These are phyloP conservation scores for Aethina tumida DNA, from an alignment of 1,140 invertebrate species.

Conservation along the genomic window DNA sequence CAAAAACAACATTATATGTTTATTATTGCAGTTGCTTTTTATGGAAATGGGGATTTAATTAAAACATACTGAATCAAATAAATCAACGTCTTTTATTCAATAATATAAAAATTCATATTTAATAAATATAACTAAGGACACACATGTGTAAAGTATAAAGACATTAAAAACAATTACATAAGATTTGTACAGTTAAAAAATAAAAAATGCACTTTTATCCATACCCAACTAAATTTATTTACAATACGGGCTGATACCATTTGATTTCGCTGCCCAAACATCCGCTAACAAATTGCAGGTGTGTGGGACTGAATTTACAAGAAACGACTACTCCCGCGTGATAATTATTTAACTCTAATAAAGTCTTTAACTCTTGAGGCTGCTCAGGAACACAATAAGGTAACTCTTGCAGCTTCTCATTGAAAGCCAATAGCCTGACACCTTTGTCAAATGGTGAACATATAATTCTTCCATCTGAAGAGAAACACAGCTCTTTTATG, in stretches of 20 bases:
- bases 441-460: slow-evolving; percentile 83
- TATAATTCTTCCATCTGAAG: slow-evolving; percentile 75
- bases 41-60: too few relatives aligned
- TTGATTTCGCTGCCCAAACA: slow-evolving; percentile 78
- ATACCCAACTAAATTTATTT: too few relatives aligned
- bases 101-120: too few relatives aligned
- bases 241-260: slow-evolving; percentile 70
- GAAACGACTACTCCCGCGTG: slow-evolving; percentile 81
- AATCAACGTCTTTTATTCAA: too few relatives aligned
- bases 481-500: slow-evolving; percentile 83
- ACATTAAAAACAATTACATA: too few relatives aligned
- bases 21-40: too few relatives aligned
- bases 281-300: slow-evolving; percentile 77
- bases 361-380: slow-evolving; percentile 40
- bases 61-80: too few relatives aligned
- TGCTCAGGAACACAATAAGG: slow-evolving; percentile 51
- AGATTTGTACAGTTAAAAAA: too few relatives aligned
- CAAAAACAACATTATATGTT: too few relatives aligned
- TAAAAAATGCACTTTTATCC: too few relatives aligned
- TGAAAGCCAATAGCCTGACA: slow-evolving; percentile 71
- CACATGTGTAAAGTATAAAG: too few relatives aligned
- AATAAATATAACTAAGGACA: too few relatives aligned
- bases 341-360: slow-evolving; percentile 57
- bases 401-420: slow-evolving; percentile 66
- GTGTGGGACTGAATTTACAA: slow-evolving; percentile 80